Percentiles rank a stretch among this genome's conserved stretches.
Conservation (phyloP, 2,113 vertebrate genomes). For the Neolamprologus fasciatus region DNA sequence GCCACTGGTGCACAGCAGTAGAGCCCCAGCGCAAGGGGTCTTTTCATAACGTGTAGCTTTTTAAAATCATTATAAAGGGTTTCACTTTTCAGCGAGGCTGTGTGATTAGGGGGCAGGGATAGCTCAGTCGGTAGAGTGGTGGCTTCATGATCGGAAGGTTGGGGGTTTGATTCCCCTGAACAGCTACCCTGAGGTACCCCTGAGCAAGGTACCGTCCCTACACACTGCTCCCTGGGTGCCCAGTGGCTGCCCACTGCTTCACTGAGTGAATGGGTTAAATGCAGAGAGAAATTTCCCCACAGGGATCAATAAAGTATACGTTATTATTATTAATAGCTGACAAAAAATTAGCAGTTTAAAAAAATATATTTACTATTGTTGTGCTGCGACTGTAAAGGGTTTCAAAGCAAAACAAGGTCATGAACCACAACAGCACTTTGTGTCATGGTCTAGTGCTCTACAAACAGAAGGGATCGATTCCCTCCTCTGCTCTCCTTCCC, state of each 20-base stretch:
- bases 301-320: not conserved
- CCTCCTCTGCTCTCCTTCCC: not conserved
- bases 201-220: not conserved
- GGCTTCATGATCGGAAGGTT: not conserved
- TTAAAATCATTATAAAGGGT: not conserved
- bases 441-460: constrained; percentile 18
- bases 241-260: not conserved
- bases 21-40: no score
- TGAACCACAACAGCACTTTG: constrained; percentile 9
- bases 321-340: not conserved
- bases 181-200: not conserved
- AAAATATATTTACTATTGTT: not conserved
- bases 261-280: not conserved
- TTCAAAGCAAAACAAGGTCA: not conserved
- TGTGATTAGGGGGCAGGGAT: not conserved
- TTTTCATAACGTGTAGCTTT: not conserved
- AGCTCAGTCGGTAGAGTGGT: not conserved
- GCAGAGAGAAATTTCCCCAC: not conserved
- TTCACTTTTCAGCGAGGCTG: not conserved
- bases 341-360: not conserved
- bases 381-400: not conserved
- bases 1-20: not conserved
- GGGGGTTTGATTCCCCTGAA: not conserved
- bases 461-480: constrained; percentile 38
- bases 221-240: not conserved